A percentile compares a stretch with the other conserved stretches of the same genome.
Evolutionary conservation across 2,888 invertebrate genomes (phyloP).

Genomic region (Metellina segmentata): DNA sequence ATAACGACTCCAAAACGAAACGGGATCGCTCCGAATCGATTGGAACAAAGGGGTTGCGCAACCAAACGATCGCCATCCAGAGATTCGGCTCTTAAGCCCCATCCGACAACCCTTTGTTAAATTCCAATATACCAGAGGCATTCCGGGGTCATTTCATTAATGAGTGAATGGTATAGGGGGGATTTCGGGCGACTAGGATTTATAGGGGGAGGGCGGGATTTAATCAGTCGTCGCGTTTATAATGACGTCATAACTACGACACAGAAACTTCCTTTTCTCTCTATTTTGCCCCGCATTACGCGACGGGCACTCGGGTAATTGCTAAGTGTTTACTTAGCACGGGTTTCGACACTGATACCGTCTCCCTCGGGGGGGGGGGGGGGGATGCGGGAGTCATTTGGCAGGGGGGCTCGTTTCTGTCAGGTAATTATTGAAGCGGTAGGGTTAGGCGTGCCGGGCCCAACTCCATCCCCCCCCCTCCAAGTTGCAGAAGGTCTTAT

Average conservation of each 20-base stretch:
- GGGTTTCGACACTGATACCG: constrained; percentile 62
- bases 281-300: constrained; percentile 63
- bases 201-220: constrained; percentile 63
- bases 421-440: constrained; percentile 63
- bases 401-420: constrained; percentile 55
- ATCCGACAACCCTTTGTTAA: constrained; percentile 61
- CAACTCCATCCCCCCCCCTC: not conserved
- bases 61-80: not conserved
- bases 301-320: constrained; percentile 48
- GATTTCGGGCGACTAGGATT: constrained; percentile 60
- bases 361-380: constrained; percentile 19
- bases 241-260: constrained; percentile 71
- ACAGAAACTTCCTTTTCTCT: constrained; percentile 58
- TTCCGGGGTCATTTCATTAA: constrained; percentile 71
- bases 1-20: no score
- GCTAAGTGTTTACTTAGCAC: constrained; percentile 73
- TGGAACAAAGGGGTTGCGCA: no score
- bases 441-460: constrained; percentile 15
- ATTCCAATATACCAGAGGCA: constrained; percentile 57
- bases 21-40: no score
- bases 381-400: constrained; percentile 46
- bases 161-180: constrained; percentile 59
- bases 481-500: constrained; percentile 33
- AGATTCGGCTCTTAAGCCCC: constrained; percentile 38
- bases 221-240: constrained; percentile 74